phyloP scores from a whole-genome alignment of 2,888 invertebrate species.

The Ornithoptera priamus region DNA sequence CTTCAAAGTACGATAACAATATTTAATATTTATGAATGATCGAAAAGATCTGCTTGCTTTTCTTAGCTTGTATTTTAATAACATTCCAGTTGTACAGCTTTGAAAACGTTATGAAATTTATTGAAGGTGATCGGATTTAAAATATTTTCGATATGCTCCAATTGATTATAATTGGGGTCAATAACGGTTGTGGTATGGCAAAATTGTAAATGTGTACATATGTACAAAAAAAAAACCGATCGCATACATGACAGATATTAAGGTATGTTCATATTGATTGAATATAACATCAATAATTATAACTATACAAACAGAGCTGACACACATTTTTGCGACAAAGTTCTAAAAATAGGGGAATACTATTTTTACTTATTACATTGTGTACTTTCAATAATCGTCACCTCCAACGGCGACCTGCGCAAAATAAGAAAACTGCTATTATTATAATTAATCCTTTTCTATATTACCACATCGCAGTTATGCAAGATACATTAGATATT shows the following conservation, averaged over 20 bases:
- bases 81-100: background rate
- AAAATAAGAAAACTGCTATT: background rate
- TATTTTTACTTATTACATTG: no score
- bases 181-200: conserved; percentile 55
- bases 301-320: no score
- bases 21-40: no score
- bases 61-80: background rate
- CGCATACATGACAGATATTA: no score
- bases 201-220: conserved; percentile 7
- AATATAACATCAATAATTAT: no score
- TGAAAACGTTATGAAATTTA: background rate
- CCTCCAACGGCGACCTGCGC: conserved; percentile 3
- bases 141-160: conserved; percentile 60
- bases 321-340: no score
- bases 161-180: conserved; percentile 66
- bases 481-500: conserved; percentile 7
- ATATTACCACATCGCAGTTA: conserved; percentile 19
- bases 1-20: no score
- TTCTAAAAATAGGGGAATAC: no score
- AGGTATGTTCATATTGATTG: no score
- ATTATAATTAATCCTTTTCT: background rate
- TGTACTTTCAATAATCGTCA: no score
- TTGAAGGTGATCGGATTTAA: conserved; percentile 15
- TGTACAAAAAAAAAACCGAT: conserved; percentile 8
- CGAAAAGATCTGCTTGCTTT: no score